Conservation (phyloP, 2,113 vertebrate species). For the Scopus umbretta region DNA sequence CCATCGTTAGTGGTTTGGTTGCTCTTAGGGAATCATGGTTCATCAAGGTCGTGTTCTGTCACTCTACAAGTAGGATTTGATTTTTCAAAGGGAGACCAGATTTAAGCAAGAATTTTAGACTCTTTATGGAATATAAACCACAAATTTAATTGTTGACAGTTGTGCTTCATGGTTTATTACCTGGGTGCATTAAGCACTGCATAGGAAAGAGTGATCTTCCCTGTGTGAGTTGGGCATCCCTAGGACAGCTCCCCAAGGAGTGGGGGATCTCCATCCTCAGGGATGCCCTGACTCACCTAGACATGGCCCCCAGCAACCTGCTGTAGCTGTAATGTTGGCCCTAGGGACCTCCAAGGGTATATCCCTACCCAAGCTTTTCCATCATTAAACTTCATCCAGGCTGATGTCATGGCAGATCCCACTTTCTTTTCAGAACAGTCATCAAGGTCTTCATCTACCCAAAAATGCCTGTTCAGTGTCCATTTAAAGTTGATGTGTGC, state of each 20-base stretch:
- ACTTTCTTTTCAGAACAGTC: neutral
- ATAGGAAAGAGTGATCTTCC: neutral
- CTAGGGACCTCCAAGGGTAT: neutral
- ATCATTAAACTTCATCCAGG: neutral
- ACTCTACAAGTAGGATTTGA: rapidly evolving
- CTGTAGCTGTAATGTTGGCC: neutral
- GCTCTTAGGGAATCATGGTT: neutral
- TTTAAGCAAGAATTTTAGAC: neutral
- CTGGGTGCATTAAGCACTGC: neutral
- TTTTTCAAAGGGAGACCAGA: neutral
- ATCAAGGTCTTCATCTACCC: neutral
- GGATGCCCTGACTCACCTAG: neutral
- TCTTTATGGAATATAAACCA: neutral
- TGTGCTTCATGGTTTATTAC: neutral
- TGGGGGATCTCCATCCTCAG: neutral
- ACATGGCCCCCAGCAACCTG: neutral
- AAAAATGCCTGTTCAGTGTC: neutral
- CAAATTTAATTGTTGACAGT: neutral
- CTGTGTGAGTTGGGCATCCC: neutral
- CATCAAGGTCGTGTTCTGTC: neutral
- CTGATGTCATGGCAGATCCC: neutral
- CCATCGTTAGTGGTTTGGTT: neutral
- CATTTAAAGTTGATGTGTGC: neutral
- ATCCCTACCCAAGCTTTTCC: neutral
- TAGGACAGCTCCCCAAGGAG: neutral